Percentiles rank a stretch among this genome's conserved stretches.
These are phyloP conservation scores for Aeoliscus strigatus DNA, from an alignment of 2,797 vertebrate species.

Conservation along the genomic window DNA sequence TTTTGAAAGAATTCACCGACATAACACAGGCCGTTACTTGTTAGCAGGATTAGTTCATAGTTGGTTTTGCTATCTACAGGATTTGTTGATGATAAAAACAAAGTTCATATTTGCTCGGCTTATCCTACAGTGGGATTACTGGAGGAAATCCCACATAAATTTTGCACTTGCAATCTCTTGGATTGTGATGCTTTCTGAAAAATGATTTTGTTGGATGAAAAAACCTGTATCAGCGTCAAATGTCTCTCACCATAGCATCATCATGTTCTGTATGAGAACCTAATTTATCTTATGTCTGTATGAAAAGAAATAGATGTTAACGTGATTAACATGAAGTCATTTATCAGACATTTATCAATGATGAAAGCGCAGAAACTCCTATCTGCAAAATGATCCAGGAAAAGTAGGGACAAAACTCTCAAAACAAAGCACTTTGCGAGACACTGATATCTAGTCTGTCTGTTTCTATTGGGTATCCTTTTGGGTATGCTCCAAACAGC, in stretches of 20 bases:
- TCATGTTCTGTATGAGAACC: slow-evolving; percentile 40
- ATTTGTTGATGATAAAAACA: slow-evolving; percentile 27
- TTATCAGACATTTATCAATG: too few species aligned
- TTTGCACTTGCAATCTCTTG: slow-evolving; percentile 12
- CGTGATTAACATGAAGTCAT: too few species aligned
- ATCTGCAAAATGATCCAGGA: too few species aligned
- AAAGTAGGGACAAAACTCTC: too few species aligned
- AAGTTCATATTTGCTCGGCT: slow-evolving; percentile 12
- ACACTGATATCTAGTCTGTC: too few species aligned
- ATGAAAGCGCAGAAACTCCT: too few species aligned
- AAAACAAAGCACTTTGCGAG: too few species aligned
- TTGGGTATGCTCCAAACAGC: too few species aligned
- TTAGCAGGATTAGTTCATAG: slow-evolving; percentile 19
- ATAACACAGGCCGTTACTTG: slow-evolving; percentile 13
- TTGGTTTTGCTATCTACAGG: slow-evolving; percentile 11
- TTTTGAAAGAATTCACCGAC: slow-evolving; percentile 28
- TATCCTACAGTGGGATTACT: slow-evolving; percentile 15
- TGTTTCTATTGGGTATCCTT: too few species aligned
- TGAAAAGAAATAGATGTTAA: too few species aligned
- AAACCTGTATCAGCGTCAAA: slow-evolving; percentile 41
- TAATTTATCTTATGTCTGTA: too few species aligned
- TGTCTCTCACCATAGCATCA: slow-evolving; percentile 24
- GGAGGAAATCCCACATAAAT: slow-evolving; percentile 9
- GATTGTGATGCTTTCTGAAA: slow-evolving; percentile 19
- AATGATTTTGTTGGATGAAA: slow-evolving; percentile 29